phyloP scores from a whole-genome alignment of 92 coral and sea anemone genomes.

The Heteractis magnifica region DNA sequence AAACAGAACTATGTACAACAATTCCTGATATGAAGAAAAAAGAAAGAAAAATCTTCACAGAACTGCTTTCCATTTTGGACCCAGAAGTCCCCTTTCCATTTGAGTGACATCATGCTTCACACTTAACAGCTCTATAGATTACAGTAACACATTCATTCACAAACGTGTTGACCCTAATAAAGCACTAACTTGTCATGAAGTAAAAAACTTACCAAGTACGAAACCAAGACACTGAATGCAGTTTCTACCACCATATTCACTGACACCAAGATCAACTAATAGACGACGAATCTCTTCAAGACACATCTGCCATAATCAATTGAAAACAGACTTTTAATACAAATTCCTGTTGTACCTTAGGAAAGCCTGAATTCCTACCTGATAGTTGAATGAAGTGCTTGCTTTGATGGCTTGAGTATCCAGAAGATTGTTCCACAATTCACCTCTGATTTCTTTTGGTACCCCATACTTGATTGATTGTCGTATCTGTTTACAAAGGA shows the following conservation, averaged over 20 bases:
- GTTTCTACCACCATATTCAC: slow-evolving; percentile 87
- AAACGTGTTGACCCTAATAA: no score
- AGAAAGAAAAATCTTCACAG: no score
- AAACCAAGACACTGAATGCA: slow-evolving; percentile 68
- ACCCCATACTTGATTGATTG: slow-evolving; percentile 75
- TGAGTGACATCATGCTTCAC: no score
- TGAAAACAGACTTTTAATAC: neutral
- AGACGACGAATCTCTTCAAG: slow-evolving; percentile 73
- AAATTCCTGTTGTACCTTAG: no score
- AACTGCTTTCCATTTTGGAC: no score
- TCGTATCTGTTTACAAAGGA: slow-evolving; percentile 52
- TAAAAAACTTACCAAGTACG: slow-evolving; percentile 59
- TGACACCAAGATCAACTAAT: slow-evolving; percentile 88
- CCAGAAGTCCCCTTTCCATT: no score
- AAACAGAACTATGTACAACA: no score
- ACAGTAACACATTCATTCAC: no score
- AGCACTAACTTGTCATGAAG: neutral
- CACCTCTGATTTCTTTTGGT: slow-evolving; percentile 69
- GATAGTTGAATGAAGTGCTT: slow-evolving; percentile 71
- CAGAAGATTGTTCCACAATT: slow-evolving; percentile 75
- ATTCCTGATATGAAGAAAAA: no score
- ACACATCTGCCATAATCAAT: slow-evolving; percentile 33
- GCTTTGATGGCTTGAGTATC: slow-evolving; percentile 65
- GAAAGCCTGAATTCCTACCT: slow-evolving; percentile 43
- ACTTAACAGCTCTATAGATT: no score